Conservation (phyloP, 2,113 vertebrate genomes). For the Leucopsar rothschildi region DNA sequence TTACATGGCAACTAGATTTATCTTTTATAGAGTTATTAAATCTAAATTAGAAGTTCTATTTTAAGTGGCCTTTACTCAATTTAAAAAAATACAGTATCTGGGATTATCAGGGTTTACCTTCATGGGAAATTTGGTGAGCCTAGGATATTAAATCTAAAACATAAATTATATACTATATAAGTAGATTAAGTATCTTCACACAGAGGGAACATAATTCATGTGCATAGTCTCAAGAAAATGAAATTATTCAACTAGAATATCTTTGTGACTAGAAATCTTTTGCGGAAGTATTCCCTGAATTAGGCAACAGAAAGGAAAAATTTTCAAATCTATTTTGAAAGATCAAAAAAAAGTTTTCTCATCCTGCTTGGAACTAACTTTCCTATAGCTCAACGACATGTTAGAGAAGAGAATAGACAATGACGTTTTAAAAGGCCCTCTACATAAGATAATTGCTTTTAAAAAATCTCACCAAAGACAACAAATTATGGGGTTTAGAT, state of each 20-base stretch:
- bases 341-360: not conserved
- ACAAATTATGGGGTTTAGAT: accelerated
- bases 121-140: not conserved
- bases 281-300: not conserved
- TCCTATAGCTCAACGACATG: not conserved
- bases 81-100: conserved; percentile 68
- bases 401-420: not conserved
- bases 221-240: not conserved
- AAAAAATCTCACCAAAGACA: not conserved
- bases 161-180: not conserved
- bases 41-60: conserved; percentile 77
- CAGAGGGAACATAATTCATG: not conserved
- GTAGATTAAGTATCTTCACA: not conserved
- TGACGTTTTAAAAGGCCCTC: not conserved
- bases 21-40: conserved; percentile 79
- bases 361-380: not conserved
- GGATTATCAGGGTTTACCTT: conserved; percentile 58
- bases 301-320: not conserved
- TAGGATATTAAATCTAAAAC: conserved; percentile 5
- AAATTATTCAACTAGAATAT: not conserved
- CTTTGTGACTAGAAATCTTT: not conserved
- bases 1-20: conserved; percentile 78
- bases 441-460: not conserved
- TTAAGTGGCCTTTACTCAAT: conserved; percentile 68
- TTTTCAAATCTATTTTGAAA: not conserved